Evolutionary conservation across 2,888 invertebrate species (phyloP), one percentile per base, ranked within the genome.

Genomic region (Oscheius sp.): DNA sequence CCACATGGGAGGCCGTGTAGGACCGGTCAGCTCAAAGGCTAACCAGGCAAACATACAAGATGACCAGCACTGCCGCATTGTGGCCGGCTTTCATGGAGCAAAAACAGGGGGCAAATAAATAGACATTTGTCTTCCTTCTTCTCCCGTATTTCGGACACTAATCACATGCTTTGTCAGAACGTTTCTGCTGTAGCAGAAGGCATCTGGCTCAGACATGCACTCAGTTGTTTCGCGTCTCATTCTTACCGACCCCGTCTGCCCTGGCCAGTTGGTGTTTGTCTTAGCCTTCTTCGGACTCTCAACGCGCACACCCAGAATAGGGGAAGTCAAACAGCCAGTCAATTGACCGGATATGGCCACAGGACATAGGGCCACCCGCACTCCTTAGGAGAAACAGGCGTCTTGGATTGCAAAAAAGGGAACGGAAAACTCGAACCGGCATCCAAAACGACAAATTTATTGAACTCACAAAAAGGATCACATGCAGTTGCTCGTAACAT

Each of bases 41-140:
- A 68, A 68, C 33, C 37, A 55, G 33, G 68, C 68, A 68, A 68
- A 68, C 68, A 68, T 53, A 68, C 53, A 68, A 55, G 68, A 68
- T 68, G 68, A 68, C 68, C 68, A 68, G 68, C 68, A 68, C 55
- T 68, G 68, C 68, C 68, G 68, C 68, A 68, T 68, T 68, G 55
- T 68, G 68, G 53, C 68, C 53, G 68, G 68, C 55, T 68, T 63
- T 63, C 63, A 37, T 37, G 63, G 63, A 50, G 58, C 29, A 37
- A 63, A 63, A 63, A 63, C 48, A 47, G 50, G 63, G 63, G 63
- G 48, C 63, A 63, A 63, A 63, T 63, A 63, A 63, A 63, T 42
- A 62, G 32, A 13, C 63, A 21, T 60, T 60, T 60, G 60, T 60
- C 60, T 60, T 60, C 37, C 60, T 42, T 33, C 60, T 33, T 35